Percentiles rank a stretch among this genome's conserved stretches.
Conservation (phyloP, 2,888 invertebrate genomes). For the Cacoxenus indagator region DNA sequence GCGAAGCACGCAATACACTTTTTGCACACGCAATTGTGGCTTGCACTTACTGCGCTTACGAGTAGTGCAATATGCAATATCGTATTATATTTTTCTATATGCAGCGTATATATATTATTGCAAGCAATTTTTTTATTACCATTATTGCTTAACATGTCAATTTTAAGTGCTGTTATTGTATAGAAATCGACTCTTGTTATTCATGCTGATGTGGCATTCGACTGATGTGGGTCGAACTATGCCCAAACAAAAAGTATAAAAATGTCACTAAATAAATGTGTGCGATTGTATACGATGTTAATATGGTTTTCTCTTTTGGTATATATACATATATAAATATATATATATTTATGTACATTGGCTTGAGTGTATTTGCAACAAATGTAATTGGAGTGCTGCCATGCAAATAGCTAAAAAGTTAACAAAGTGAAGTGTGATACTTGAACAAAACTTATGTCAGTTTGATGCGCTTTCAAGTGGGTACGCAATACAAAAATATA, state of each 20-base stretch:
- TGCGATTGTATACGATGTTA: not conserved
- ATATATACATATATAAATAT: too few relatives aligned
- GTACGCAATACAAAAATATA: too few relatives aligned
- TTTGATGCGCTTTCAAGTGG: too few relatives aligned
- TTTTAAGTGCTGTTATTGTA: not conserved
- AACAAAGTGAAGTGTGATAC: too few relatives aligned
- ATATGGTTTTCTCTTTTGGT: too few relatives aligned
- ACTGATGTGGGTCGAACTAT: slow-evolving; percentile 1
- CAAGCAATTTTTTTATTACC: slow-evolving; percentile 52
- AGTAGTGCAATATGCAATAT: not conserved
- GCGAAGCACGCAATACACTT: not conserved
- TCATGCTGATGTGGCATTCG: slow-evolving; percentile 25
- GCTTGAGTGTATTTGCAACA: too few relatives aligned
- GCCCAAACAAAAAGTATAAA: slow-evolving; percentile 20
- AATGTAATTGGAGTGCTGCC: too few relatives aligned
- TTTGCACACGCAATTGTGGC: not conserved
- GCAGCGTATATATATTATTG: slow-evolving; percentile 40
- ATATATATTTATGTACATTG: too few relatives aligned
- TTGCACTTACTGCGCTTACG: not conserved
- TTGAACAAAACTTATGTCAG: too few relatives aligned
- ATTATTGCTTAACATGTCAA: slow-evolving; percentile 41
- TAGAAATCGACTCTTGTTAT: slow-evolving; percentile 37
- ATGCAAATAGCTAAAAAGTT: too few relatives aligned
- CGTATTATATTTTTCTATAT: slow-evolving; percentile 28
- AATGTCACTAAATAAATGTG: not conserved